Conservation (phyloP, 2,113 vertebrate species). For the Spermophilus dauricus region DNA sequence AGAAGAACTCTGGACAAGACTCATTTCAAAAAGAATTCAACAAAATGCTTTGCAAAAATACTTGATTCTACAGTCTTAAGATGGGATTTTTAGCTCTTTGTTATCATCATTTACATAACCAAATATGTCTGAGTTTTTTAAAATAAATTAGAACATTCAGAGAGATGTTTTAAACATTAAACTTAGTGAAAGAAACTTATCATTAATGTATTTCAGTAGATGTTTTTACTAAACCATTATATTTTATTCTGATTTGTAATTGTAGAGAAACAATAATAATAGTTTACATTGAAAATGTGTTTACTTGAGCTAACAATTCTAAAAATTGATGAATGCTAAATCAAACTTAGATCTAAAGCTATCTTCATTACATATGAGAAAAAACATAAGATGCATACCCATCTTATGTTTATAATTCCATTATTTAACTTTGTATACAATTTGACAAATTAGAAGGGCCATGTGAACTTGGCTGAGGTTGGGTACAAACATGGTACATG, state of each 20-base stretch:
- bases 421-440: not conserved
- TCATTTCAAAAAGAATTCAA: not conserved
- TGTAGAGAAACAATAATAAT: not conserved
- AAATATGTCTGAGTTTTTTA: not conserved
- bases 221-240: not conserved
- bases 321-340: not conserved
- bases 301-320: not conserved
- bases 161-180: not conserved
- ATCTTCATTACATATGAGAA: not conserved
- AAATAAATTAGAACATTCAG: not conserved
- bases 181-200: not conserved
- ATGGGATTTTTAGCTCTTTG: not conserved
- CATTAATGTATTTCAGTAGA: not conserved
- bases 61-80: not conserved
- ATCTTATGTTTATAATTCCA: not conserved
- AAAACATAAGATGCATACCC: not conserved
- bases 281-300: not conserved
- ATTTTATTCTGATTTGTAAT: not conserved
- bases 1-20: not conserved
- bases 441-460: not conserved
- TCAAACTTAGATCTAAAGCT: not conserved
- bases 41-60: not conserved
- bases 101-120: not conserved
- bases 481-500: accelerated
- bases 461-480: no score